These are phyloP conservation scores for Heliornis fulica DNA, from an alignment of 2,113 vertebrate species.

Conservation along the genomic window DNA sequence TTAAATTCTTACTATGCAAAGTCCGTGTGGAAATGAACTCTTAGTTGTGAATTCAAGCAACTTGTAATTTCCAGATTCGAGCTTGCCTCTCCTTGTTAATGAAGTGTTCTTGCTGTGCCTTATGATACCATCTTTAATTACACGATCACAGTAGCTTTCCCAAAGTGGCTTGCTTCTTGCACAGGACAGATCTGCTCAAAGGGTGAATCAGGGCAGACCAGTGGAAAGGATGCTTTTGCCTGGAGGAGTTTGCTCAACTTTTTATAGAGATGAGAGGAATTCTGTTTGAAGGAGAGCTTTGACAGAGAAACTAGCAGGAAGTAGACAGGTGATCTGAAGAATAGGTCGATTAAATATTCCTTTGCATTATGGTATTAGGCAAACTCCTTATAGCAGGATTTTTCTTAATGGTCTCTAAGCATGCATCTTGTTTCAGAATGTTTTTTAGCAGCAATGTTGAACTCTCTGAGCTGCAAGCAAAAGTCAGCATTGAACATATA, in stretches of 20 bases:
- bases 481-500: background rate
- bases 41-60: background rate
- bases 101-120: background rate
- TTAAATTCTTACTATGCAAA: background rate
- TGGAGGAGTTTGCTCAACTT: background rate
- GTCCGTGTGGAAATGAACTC: background rate
- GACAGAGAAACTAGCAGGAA: background rate
- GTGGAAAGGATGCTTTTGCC: background rate
- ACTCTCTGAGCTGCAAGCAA: background rate
- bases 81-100: slow-evolving; percentile 22
- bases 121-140: slow-evolving; percentile 58
- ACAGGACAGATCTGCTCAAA: background rate
- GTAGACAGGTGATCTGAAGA: background rate
- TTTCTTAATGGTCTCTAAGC: background rate
- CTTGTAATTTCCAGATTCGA: background rate
- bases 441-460: background rate
- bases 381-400: background rate
- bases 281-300: background rate
- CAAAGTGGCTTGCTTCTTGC: background rate
- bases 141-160: background rate
- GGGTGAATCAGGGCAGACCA: background rate
- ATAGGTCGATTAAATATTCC: background rate
- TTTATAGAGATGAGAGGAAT: background rate
- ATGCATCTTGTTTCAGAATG: background rate
- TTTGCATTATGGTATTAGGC: background rate